phyloP scores from a whole-genome alignment of 2,113 vertebrate species.

The Ascaphus truei region DNA sequence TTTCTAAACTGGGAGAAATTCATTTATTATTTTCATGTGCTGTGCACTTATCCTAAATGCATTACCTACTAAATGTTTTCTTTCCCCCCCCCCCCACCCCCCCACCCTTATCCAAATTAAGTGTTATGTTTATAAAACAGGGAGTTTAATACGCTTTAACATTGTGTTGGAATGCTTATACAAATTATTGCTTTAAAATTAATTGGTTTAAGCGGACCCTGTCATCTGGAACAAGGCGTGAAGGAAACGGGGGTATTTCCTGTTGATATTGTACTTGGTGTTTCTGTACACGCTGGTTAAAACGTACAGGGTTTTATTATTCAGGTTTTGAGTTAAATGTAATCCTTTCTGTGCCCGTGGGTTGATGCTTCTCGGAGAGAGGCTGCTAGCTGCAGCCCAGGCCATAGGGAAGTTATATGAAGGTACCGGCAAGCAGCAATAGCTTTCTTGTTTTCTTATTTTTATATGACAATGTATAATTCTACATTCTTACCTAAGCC shows the following conservation, averaged over 20 bases:
- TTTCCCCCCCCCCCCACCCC: constrained; percentile 35
- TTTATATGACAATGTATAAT: no score
- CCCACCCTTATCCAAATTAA: constrained; percentile 61
- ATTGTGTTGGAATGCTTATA: constrained; percentile 71
- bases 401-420: no score
- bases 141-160: constrained; percentile 78
- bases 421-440: no score
- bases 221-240: constrained; percentile 41
- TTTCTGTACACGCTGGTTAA: no score
- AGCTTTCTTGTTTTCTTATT: no score
- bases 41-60: constrained; percentile 77
- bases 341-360: no score
- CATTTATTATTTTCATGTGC: constrained; percentile 83
- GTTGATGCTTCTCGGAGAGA: no score
- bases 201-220: constrained; percentile 66
- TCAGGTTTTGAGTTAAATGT: no score
- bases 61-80: constrained; percentile 77
- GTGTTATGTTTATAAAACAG: constrained; percentile 79
- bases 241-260: background rate
- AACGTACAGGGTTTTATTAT: no score
- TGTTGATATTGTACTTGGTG: background rate
- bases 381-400: no score
- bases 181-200: constrained; percentile 76
- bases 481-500: no score
- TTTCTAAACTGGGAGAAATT: constrained; percentile 85